Evolutionary conservation across 2,888 invertebrate genomes (phyloP), one percentile per base, ranked within the genome.

Genomic region (Malthinus seriepunctatus): DNA sequence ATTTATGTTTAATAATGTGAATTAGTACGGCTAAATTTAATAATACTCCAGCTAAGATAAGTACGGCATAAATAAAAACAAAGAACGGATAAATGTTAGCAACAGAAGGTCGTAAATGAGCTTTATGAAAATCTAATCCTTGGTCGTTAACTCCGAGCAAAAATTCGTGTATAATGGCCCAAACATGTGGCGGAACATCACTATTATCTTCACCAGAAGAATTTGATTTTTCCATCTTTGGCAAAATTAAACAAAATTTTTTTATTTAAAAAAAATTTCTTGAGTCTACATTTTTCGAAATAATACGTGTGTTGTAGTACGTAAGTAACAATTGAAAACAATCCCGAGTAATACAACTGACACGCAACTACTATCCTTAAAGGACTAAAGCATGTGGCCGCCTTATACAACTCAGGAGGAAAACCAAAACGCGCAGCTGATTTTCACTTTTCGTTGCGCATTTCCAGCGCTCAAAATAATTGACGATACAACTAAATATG

Each of bases 21-120:
- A 80, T 79, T 34, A 87, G 76, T 70, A 88, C 84, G 33, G 80
- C 81, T 0, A 84, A 69, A 74, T 89, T 89, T 53, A 83, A 78
- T 2, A 83, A 62, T 0, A 84, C 78, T 7, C 88, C 89, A 11
- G 81, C 68, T 59, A 82, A 64, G 0, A 85, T 80, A 37, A 89
- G 76, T 0, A 84, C 60, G 0, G 82, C 82, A 72, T 89, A 88
- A 54, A 88, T 80, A 64, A 86, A 80, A 48, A 89, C 78, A 65
- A 88, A 85, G 6, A 87, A 77, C 54, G 84, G 83, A 72, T 86
- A 88, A 50, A 84, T 80, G 37, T 78, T 78, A 38, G 75, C 76
- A 45, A 86, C 79, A 60, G 86, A 84, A 1, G 80, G 78, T 53
- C 86, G 81, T 2, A 89, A 73, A 62, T 85, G 83, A 0, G 88